Evolutionary conservation across 1,140 invertebrate species (phyloP), one percentile per base, ranked within the genome.

Genomic region (Holotrichia oblita): DNA sequence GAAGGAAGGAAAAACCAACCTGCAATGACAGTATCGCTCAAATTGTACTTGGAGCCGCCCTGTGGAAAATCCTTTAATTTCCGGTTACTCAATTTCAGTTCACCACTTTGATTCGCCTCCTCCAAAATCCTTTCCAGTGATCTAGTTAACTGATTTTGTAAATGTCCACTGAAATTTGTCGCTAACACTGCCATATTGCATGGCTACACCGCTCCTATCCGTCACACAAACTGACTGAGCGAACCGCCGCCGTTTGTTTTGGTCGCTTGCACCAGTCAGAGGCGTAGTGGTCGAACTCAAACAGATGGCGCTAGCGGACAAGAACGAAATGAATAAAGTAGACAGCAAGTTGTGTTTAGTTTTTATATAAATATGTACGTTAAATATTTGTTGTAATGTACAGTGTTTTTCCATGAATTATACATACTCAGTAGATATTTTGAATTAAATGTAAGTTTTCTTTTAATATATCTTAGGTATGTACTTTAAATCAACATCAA

Each of bases 41-140:
- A 90, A 87, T 95, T 94, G 88, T 93, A 97, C 88, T 96, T 97
- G 82, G 89, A 89, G 41, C 89, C 88, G 76, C 92, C 90, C 88
- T 95, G 95, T 7, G 96, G 96, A 86, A 97, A 97, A 86, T 97
- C 95, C 86, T 95, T 95, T 81, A 97, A 90, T 87, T 97, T 97
- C 83, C 96, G 91, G 83, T 95, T 95, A 89, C 93, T 95, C 77
- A 98, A 90, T 88, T 93, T 93, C 81, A 98, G 90, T 87, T 97
- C 95, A 84, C 96, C 96, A 88, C 95, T 97, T 83, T 94, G 90
- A 86, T 95, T 93, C 80, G 96, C 96, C 87, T 97, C 96, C 87
- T 97, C 96, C 83, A 97, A 91, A 83, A 97, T 94, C 83, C 94
- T 90, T 88, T 97, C 96, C 85, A 97, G 89, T 77, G 93, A 94